These are phyloP conservation scores for Leptopilina boulardi DNA, from an alignment of 1,140 invertebrate species.

Conservation along the genomic window DNA sequence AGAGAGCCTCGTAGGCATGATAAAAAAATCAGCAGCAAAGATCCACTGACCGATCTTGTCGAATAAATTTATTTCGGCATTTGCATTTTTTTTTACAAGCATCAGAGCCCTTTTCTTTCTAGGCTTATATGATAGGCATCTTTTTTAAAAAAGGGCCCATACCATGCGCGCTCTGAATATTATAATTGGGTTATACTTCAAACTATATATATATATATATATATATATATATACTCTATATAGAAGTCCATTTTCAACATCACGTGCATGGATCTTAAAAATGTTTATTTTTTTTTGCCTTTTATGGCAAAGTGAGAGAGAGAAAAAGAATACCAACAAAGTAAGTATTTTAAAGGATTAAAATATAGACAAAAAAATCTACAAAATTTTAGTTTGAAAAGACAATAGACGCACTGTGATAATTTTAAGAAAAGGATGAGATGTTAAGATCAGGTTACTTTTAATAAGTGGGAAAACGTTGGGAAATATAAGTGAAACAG, in stretches of 20 bases:
- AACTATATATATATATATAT: not conserved
- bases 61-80: slow-evolving; percentile 52
- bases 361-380: too few relatives aligned
- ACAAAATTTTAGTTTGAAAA: not conserved
- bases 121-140: slow-evolving; percentile 22
- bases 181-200: slow-evolving; percentile 33
- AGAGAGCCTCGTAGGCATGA: not conserved
- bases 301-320: not conserved
- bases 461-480: too few relatives aligned
- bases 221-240: too few relatives aligned
- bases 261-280: not conserved
- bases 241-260: not conserved
- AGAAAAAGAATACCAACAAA: not conserved
- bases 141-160: slow-evolving; percentile 15
- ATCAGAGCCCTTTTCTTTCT: slow-evolving; percentile 34
- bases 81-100: slow-evolving; percentile 49
- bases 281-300: not conserved
- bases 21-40: slow-evolving; percentile 45
- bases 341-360: not conserved
- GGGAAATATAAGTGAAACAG: too few relatives aligned
- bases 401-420: not conserved
- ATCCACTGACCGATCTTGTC: slow-evolving; percentile 45
- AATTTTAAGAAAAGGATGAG: too few relatives aligned
- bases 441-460: too few relatives aligned
- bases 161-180: slow-evolving; percentile 26